Base-by-base conservation (phyloP, 2,888 invertebrate genomes). In the Falcaria lacertinaria region DNA sequence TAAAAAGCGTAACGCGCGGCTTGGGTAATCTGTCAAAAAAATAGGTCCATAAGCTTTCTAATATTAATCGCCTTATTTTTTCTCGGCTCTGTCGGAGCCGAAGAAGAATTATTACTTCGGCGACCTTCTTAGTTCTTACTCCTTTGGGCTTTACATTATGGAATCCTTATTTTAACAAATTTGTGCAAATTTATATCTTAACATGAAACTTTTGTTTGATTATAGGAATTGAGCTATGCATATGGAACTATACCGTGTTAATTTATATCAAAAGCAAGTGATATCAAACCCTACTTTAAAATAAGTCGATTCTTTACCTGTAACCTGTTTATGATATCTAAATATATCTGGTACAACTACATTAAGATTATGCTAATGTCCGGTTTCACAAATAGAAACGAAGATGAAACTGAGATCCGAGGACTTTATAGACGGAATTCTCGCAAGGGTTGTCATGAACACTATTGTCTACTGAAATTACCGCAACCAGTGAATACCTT, bases 381-480 rank as follows among this genome's bases (percentile, higher is more conserved):
- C n/a, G n/a, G 22, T 22, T 22, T 22, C 7, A 22, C 22, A 22
- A 19, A 19, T 35, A 6, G 35, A 35, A 17, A 17, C n/a, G n/a
- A 36, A n/a, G 19, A 13, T 13, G 19, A 36, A 43, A 51, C 46
- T 46, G 42, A 49, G 45, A 52, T 45, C 37, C 45, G 33, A 34
- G 34, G 39, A 44, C n/a, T n/a, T n/a, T 45, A 48, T 55, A 51
- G 46, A 47, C 49, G 45, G 43, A 37, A 47, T 45, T 42, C 36
- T 34, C 41, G 32, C 22, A 15, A 47, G 14, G 14, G n/a, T 35
- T 36, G n/a, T 36, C 35, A 19, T 36, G 19, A 36, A 36, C 44
- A 48, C 44, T 49, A 55, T 54, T 58, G 57, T 63, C 48, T 56
- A 50, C 40, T 39, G 44, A 54, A 54, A 60, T 62, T 51, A 60